phyloP scores from a whole-genome alignment of 2,797 vertebrate genomes.

The Gila robusta region DNA sequence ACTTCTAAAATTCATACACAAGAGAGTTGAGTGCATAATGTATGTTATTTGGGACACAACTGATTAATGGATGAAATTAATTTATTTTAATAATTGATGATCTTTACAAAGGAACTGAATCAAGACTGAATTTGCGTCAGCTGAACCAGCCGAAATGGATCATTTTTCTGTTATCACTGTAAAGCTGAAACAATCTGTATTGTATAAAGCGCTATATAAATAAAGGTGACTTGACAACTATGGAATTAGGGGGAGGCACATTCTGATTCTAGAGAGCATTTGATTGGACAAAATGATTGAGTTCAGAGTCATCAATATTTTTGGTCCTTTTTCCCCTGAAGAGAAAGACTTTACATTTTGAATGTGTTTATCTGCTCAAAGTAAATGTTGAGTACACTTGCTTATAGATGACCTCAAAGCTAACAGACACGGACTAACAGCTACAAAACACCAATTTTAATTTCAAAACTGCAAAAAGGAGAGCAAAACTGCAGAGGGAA shows the following conservation, averaged over 20 bases:
- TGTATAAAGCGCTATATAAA: too few relatives aligned
- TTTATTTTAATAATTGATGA: too few relatives aligned
- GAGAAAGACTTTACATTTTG: not conserved
- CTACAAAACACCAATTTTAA: not conserved
- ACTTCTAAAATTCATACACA: not conserved
- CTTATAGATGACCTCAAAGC: not conserved
- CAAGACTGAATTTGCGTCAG: too few relatives aligned
- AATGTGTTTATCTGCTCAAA: not conserved
- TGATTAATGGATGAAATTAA: too few relatives aligned
- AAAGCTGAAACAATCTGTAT: too few relatives aligned
- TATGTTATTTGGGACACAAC: not conserved
- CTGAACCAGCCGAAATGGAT: too few relatives aligned
- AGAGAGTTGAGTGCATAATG: not conserved
- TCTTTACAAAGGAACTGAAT: too few relatives aligned
- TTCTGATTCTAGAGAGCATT: not conserved
- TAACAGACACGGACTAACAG: not conserved
- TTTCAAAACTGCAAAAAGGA: not conserved
- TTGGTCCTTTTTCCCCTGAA: not conserved
- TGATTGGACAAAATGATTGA: constrained; percentile 1
- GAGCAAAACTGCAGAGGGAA: constrained; percentile 19
- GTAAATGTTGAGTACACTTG: not conserved
- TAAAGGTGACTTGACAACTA: too few relatives aligned
- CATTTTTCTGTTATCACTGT: too few relatives aligned
- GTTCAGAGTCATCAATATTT: not conserved
- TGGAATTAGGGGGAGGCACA: not conserved